Conservation (phyloP, 2,113 vertebrate species). For the Siniperca chuatsi region DNA sequence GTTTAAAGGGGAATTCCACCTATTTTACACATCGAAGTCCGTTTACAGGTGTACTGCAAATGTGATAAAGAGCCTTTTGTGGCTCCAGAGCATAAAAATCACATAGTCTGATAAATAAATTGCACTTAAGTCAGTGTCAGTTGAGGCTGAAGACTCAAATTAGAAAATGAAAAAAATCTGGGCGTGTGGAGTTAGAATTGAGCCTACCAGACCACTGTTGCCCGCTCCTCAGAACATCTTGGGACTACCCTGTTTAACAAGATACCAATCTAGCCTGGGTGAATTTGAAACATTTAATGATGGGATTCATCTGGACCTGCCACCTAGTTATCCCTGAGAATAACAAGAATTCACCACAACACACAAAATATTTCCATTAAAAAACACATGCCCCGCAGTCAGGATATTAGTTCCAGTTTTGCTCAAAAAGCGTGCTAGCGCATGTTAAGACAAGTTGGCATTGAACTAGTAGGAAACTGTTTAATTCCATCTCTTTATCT, state of each 20-base stretch:
- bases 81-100: too few species aligned
- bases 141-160: too few species aligned
- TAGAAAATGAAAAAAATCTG: too few species aligned
- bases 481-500: neutral
- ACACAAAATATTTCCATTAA: neutral
- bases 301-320: too few species aligned
- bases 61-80: too few species aligned
- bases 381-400: neutral
- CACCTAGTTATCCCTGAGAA: neutral
- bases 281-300: neutral
- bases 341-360: neutral
- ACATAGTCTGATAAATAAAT: too few species aligned
- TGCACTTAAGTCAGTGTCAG: too few species aligned
- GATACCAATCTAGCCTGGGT: neutral
- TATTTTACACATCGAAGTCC: neutral
- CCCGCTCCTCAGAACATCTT: neutral
- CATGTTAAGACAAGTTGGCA: neutral
- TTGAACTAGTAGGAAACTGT: neutral
- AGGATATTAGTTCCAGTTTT: neutral
- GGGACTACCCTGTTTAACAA: neutral
- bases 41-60: neutral
- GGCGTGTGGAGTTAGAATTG: too few species aligned
- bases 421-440: neutral
- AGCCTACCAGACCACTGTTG: too few species aligned
- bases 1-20: neutral